Conservation (phyloP, 1,140 invertebrate species). For the Zeugodacus cucurbitae region DNA sequence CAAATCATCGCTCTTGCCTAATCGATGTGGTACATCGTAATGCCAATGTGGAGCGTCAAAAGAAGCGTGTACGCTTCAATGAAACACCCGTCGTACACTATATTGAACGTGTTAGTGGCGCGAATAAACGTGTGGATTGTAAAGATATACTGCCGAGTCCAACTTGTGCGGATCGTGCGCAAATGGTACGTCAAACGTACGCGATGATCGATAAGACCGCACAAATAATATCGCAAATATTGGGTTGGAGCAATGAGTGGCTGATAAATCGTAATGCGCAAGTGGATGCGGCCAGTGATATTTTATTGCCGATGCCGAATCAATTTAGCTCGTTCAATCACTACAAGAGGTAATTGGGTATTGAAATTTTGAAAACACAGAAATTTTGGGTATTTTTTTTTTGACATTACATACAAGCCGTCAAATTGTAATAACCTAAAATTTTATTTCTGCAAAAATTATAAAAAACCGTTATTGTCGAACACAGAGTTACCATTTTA, state of each 20-base stretch:
- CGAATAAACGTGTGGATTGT: slow-evolving; percentile 5
- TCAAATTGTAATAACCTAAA: too few relatives aligned
- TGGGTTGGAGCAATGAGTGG: slow-evolving; percentile 57
- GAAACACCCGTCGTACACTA: slow-evolving; percentile 37
- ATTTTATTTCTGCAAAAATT: too few relatives aligned
- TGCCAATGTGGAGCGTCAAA: neutral
- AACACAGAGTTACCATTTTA: neutral
- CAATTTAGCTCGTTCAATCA: slow-evolving; percentile 52
- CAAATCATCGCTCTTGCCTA: neutral
- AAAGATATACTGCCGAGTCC: slow-evolving; percentile 39
- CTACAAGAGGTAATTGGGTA: slow-evolving; percentile 51
- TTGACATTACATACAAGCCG: too few relatives aligned
- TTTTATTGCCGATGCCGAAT: slow-evolving; percentile 50
- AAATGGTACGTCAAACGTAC: neutral
- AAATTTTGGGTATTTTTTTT: too few relatives aligned
- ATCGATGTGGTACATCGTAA: neutral
- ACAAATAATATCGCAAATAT: slow-evolving; percentile 50
- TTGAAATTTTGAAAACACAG: neutral
- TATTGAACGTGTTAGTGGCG: slow-evolving; percentile 33
- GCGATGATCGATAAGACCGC: slow-evolving; percentile 47
- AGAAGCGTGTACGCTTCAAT: slow-evolving; percentile 44
- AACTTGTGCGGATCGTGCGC: slow-evolving; percentile 24
- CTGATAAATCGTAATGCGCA: slow-evolving; percentile 48
- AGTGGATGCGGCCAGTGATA: slow-evolving; percentile 47
- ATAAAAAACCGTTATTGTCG: too few relatives aligned